Evolutionary conservation across 2,113 vertebrate species (phyloP).

Genomic region (Aythya baeri): DNA sequence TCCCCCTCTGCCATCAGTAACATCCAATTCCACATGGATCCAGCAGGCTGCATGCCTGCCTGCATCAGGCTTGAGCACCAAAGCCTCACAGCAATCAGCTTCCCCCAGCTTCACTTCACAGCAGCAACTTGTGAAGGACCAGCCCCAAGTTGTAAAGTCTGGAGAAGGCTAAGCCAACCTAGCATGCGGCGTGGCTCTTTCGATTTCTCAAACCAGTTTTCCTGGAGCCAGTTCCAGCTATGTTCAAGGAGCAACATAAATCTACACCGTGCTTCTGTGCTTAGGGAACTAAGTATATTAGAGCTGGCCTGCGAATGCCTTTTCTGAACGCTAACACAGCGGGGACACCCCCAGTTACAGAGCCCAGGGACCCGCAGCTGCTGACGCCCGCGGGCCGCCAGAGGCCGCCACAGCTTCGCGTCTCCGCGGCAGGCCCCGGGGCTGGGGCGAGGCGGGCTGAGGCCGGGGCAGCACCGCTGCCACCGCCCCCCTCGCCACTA

Average conservation of each 20-base stretch:
- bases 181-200: background rate
- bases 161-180: background rate
- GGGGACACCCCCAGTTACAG: too few species aligned
- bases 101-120: background rate
- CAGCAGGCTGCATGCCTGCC: background rate
- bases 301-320: background rate
- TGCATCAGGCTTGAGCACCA: background rate
- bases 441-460: too few species aligned
- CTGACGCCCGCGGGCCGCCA: background rate
- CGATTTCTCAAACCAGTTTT: background rate
- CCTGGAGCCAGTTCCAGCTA: background rate
- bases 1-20: background rate
- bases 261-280: rapidly evolving
- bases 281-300: background rate
- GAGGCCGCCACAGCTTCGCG: background rate
- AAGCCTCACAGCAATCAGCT: background rate
- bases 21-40: background rate
- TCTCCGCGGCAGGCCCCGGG: background rate
- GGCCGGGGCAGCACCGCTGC: too few species aligned
- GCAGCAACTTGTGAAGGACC: background rate
- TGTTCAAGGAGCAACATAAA: rapidly evolving
- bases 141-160: background rate
- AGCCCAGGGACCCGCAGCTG: background rate
- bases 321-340: background rate
- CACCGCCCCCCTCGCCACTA: background rate